Evolutionary conservation across 1,140 invertebrate species (phyloP).

Genomic region (Dreissena polymorpha): DNA sequence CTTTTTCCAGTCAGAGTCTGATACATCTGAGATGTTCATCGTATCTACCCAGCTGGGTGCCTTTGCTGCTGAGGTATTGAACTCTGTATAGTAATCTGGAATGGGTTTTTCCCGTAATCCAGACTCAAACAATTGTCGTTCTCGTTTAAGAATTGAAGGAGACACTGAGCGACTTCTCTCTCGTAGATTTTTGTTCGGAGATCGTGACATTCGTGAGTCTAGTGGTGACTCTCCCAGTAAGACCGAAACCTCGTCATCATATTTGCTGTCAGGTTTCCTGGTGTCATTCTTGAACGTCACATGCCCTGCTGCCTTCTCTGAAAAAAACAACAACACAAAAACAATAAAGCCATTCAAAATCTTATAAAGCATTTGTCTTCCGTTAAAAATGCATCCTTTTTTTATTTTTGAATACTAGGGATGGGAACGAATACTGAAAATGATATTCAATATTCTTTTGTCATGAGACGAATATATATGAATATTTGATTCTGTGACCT

Average conservation of each 20-base stretch:
- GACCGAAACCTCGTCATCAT: constrained; percentile 46
- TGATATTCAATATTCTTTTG: no score
- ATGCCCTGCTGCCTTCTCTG: constrained; percentile 26
- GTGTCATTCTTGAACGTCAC: constrained; percentile 47
- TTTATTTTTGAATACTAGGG: no score
- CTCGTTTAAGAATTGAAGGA: constrained; percentile 48
- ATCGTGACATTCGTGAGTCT: constrained; percentile 25
- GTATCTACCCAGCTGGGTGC: constrained; percentile 53
- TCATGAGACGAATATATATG: no score
- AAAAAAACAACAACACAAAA: neutral
- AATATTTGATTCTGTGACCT: no score
- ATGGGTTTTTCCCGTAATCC: constrained; percentile 44
- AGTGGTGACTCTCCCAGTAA: constrained; percentile 37
- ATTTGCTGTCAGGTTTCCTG: constrained; percentile 14
- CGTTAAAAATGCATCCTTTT: no score
- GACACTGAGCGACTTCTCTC: constrained; percentile 54
- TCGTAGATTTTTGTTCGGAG: constrained; percentile 28
- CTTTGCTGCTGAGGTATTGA: constrained; percentile 37
- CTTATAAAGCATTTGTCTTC: no score
- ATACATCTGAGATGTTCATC: constrained; percentile 43
- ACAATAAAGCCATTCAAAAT: no score
- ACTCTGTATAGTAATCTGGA: constrained; percentile 48
- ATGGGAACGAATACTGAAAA: no score
- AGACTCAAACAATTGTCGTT: constrained; percentile 52
- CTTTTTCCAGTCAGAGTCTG: constrained; percentile 48